Percentiles rank a stretch among this genome's conserved stretches.
phyloP scores from a whole-genome alignment of 2,797 vertebrate genomes.

The Melanotaenia parkinsoni region DNA sequence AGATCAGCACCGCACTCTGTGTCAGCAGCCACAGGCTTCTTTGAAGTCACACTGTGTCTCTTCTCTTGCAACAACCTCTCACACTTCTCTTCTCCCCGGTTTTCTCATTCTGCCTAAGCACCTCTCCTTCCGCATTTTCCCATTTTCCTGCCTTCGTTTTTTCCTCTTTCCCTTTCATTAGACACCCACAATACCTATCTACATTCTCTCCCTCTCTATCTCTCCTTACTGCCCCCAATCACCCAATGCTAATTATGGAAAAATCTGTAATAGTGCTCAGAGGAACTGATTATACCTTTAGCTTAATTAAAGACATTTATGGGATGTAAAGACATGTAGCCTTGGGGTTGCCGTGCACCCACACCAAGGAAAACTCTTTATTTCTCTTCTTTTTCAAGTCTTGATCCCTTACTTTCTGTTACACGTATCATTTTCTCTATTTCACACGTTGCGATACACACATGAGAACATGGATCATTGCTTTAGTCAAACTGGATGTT shows the following conservation, averaged over 20 bases:
- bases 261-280: slow-evolving; percentile 81
- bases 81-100: slow-evolving; percentile 42
- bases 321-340: slow-evolving; percentile 84
- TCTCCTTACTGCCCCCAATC: slow-evolving; percentile 67
- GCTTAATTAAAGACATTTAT: slow-evolving; percentile 88
- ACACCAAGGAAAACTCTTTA: slow-evolving; percentile 70
- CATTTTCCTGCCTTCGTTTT: slow-evolving; percentile 14
- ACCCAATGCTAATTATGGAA: slow-evolving; percentile 84
- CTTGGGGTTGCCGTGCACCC: slow-evolving; percentile 73
- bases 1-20: slow-evolving; percentile 63
- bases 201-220: slow-evolving; percentile 47
- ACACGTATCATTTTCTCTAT: slow-evolving; percentile 48
- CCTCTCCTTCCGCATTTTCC: slow-evolving; percentile 49
- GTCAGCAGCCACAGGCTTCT: slow-evolving; percentile 67
- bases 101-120: slow-evolving; percentile 55
- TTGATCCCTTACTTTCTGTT: slow-evolving; percentile 55
- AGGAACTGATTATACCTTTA: slow-evolving; percentile 84
- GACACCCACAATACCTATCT: slow-evolving; percentile 70
- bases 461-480: slow-evolving; percentile 28
- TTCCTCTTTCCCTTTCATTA: slow-evolving; percentile 67
- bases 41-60: slow-evolving; percentile 67
- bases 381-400: slow-evolving; percentile 68
- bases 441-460: slow-evolving; percentile 48
- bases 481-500: slow-evolving; percentile 46
- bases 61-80: slow-evolving; percentile 46